These are phyloP conservation scores for Xenopus laevis DNA, from an alignment of 2,113 vertebrate genomes.

Conservation along the genomic window DNA sequence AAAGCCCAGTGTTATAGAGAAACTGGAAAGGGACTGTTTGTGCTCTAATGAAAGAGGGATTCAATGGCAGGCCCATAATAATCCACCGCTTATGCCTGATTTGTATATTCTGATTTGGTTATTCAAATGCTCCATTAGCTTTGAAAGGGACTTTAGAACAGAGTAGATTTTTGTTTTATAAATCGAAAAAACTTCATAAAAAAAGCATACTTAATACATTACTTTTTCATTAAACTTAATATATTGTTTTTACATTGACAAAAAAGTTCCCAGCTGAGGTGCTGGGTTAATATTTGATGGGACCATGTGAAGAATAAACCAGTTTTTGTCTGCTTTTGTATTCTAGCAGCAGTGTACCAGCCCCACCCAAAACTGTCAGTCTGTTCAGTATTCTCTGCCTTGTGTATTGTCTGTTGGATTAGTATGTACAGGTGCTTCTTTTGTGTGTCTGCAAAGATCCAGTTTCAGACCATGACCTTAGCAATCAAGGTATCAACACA, in stretches of 20 bases:
- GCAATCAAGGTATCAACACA: background rate
- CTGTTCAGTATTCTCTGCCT: background rate
- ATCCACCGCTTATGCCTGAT: too few species aligned
- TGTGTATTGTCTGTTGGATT: constrained; percentile 18
- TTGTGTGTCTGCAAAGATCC: background rate
- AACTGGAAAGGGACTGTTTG: background rate
- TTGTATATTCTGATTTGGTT: too few species aligned
- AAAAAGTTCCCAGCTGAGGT: too few species aligned
- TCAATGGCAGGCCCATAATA: background rate
- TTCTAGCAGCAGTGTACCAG: background rate
- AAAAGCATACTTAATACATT: too few species aligned
- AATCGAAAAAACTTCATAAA: too few species aligned
- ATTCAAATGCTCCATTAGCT: too few species aligned
- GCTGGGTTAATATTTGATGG: background rate
- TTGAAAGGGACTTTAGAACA: too few species aligned
- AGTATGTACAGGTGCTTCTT: background rate
- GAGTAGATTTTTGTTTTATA: too few species aligned
- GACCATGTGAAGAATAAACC: background rate
- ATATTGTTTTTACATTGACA: too few species aligned
- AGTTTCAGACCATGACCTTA: background rate
- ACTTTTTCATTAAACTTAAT: too few species aligned
- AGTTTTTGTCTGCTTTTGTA: background rate
- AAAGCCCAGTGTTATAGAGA: background rate
- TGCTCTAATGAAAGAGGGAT: background rate
- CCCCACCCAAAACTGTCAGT: background rate